Evolutionary conservation across 2,888 invertebrate species (phyloP), one percentile per base, ranked within the genome.

Genomic region (Clepsis dumicolana): DNA sequence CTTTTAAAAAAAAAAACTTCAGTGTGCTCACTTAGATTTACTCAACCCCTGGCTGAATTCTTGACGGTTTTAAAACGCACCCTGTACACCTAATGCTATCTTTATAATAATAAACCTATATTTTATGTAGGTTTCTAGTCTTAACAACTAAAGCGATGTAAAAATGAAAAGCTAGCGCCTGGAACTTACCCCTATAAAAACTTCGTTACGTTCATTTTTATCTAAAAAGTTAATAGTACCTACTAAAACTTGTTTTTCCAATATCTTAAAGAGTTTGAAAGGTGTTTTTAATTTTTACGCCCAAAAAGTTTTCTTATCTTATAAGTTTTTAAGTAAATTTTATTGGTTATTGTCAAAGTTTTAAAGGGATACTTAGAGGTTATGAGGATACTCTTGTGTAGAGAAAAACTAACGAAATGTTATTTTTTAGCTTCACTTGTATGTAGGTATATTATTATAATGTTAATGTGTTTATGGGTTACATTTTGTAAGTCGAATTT

Each of bases 171-270:
- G 10, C 32, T 29, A 16, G 29, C 10, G 0, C 10, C 29, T 21
- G 7, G 2, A 35, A 56, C 24, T 56, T 54, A 18, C 29, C 29
- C 32, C 56, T 54, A 56, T 56, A 56, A 56, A 56, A 35, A 56
- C 56, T 56, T 56, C 35, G 35, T 56, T 24, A 56, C 32, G 35
- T 32, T 14, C 24, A 12, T 2, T 56, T 56, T 56, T 56, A 35
- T 56, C 35, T 56, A n/a, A 24, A 35, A 56, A 56, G 56, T 56
- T 56, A 24, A 21, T n/a, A 56, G 35, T 35, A 35, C 21, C 21
- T 21, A 48, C 48, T 56, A 56, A 56, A 56, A 35, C 8, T 56
- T 56, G 35, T 56, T 56, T 35, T 56, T 56, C 35, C 35, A 35
- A 56, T 56, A 56, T 35, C 32, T 35, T n/a, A 56, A 35, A 35